Evolutionary conservation across 2,113 vertebrate species (phyloP).

Genomic region (Empidonax alnorum): DNA sequence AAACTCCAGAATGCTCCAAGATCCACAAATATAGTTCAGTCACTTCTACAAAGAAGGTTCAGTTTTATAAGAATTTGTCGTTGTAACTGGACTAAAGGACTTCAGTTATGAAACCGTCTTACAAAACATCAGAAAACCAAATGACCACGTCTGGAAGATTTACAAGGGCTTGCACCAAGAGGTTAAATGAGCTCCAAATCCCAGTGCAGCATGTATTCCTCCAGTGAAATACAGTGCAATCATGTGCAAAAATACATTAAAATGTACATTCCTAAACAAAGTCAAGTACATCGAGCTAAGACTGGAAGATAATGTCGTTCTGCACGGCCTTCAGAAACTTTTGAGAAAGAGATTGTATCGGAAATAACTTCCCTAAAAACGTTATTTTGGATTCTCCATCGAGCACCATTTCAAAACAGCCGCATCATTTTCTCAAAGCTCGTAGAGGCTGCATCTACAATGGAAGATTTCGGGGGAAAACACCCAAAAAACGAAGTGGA

Average conservation of each 20-base stretch:
- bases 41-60: conserved; percentile 33
- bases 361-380: not conserved
- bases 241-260: not conserved
- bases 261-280: not conserved
- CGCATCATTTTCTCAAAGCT: not conserved
- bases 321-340: not conserved
- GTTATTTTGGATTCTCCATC: not conserved
- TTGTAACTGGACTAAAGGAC: conserved; percentile 32
- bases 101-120: conserved; percentile 40
- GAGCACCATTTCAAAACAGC: conserved; percentile 6
- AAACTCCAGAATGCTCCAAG: conserved; percentile 39
- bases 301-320: not conserved
- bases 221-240: not conserved
- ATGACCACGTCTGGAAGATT: conserved; percentile 2
- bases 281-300: not conserved
- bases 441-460: not conserved
- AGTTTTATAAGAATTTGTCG: not conserved
- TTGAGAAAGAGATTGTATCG: not conserved
- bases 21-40: conserved; percentile 34
- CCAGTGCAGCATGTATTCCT: not conserved
- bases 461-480: not conserved
- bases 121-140: conserved; percentile 53
- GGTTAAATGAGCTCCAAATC: not conserved
- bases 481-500: not conserved
- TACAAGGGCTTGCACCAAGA: conserved; percentile 40